phyloP scores from a whole-genome alignment of 2,888 invertebrate genomes.

The Caenorhabditis zanzibari region DNA sequence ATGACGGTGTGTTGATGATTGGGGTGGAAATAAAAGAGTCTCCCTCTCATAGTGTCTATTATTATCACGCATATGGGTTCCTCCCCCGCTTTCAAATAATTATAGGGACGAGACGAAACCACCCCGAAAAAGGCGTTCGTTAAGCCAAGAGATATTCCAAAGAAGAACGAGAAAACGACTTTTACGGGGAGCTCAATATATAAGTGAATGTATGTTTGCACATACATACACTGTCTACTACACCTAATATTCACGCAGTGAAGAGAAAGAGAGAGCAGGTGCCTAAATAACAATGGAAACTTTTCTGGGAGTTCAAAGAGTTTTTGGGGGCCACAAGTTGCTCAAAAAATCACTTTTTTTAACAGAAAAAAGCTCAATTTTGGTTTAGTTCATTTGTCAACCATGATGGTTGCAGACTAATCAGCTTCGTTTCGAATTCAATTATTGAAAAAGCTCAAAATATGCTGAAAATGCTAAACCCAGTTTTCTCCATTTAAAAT shows the following conservation, averaged over 20 bases:
- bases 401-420: too few species aligned
- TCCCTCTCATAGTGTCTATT: constrained; percentile 29
- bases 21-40: constrained; percentile 17
- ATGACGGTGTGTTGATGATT: constrained; percentile 6
- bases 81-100: constrained; percentile 43
- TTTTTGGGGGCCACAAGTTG: too few species aligned
- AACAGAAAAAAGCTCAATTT: too few species aligned
- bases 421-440: too few species aligned
- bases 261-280: constrained; percentile 19
- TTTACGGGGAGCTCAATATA: not conserved
- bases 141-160: not conserved
- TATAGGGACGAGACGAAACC: constrained; percentile 27
- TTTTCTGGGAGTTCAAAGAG: not conserved
- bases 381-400: too few species aligned
- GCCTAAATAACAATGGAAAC: not conserved
- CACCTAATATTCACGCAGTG: constrained; percentile 48
- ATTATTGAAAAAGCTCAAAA: too few species aligned
- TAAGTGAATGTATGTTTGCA: constrained; percentile 36
- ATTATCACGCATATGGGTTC: constrained; percentile 64
- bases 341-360: too few species aligned
- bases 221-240: constrained; percentile 33
- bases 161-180: not conserved
- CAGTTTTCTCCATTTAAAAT: too few species aligned
- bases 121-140: not conserved
- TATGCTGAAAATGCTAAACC: too few species aligned